phyloP scores from a whole-genome alignment of 2,797 vertebrate genomes.

The Anisognathus igniventris region DNA sequence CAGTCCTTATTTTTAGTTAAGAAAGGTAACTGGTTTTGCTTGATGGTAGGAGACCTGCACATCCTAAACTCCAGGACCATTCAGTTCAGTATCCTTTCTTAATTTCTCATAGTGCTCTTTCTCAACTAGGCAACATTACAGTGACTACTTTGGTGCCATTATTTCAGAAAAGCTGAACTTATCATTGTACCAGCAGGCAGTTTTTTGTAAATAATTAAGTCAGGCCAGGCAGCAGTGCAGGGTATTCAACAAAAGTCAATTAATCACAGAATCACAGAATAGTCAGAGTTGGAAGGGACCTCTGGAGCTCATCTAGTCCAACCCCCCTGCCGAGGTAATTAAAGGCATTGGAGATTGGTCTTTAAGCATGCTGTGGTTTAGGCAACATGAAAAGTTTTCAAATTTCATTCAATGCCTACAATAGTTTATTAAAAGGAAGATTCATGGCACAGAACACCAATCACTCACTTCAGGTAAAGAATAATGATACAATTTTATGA shows the following conservation, averaged over 20 bases:
- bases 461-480: background rate
- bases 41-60: background rate
- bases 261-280: background rate
- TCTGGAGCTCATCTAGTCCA: background rate
- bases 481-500: background rate
- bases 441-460: background rate
- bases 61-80: background rate
- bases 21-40: background rate
- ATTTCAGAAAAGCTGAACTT: slow-evolving; percentile 19
- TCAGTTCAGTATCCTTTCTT: background rate
- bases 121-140: background rate
- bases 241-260: background rate
- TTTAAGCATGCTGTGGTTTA: slow-evolving; percentile 26
- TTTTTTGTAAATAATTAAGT: slow-evolving; percentile 50
- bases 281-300: background rate
- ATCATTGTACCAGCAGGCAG: background rate
- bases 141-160: background rate
- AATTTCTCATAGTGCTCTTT: background rate
- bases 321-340: background rate
- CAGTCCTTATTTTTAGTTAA: background rate
- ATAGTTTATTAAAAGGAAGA: background rate
- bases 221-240: background rate
- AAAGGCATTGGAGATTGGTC: background rate
- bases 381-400: slow-evolving; percentile 20
- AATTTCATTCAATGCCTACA: background rate